Conservation (phyloP, 30 jellyfish, hydroid and myxozoan genomes). For the Rhopilema esculentum region DNA sequence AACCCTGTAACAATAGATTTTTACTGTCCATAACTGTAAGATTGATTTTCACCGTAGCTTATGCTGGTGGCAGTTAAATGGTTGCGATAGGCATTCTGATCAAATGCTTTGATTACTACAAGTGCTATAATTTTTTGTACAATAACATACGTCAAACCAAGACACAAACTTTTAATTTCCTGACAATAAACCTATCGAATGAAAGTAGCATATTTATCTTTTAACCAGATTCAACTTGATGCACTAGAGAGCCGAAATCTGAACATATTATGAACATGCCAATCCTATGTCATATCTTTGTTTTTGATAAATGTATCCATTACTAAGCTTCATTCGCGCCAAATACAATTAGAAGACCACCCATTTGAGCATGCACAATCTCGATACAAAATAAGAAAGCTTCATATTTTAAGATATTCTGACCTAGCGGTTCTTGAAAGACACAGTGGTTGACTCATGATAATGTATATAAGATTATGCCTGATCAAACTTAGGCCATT, state of each 20-base stretch:
- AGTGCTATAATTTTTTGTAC: too few relatives aligned
- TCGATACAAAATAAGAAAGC: background rate
- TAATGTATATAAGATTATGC: slow-evolving; percentile 26
- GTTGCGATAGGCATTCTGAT: too few relatives aligned
- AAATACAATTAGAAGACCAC: background rate
- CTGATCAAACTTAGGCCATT: slow-evolving; percentile 31
- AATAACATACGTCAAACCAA: too few relatives aligned
- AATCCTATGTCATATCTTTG: background rate
- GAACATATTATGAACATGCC: background rate
- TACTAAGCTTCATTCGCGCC: background rate
- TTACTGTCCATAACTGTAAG: too few relatives aligned
- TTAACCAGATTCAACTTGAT: background rate
- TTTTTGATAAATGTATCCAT: background rate
- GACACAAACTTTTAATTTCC: background rate
- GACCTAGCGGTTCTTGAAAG: slow-evolving; percentile 54
- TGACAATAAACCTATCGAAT: background rate
- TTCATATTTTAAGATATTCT: slow-evolving; percentile 9
- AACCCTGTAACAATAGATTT: too few relatives aligned
- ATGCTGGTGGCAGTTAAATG: too few relatives aligned
- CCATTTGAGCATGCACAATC: background rate
- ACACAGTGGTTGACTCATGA: background rate
- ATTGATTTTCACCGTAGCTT: too few relatives aligned
- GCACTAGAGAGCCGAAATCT: background rate
- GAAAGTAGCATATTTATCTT: too few relatives aligned
- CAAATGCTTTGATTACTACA: too few relatives aligned